These are phyloP conservation scores for Scaptomyza graminum DNA, from an alignment of 1,140 invertebrate genomes.

Conservation along the genomic window DNA sequence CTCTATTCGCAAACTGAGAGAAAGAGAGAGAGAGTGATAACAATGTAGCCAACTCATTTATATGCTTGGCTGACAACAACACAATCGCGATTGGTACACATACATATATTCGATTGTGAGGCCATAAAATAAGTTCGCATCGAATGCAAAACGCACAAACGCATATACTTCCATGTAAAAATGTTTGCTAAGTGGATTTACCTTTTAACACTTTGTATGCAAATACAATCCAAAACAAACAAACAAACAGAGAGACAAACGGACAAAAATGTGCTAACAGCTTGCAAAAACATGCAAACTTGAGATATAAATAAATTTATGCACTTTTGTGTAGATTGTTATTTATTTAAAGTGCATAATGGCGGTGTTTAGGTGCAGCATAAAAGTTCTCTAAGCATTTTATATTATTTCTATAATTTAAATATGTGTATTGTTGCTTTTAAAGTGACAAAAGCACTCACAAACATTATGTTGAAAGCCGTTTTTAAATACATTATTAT, in stretches of 20 bases:
- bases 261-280: slow-evolving; percentile 10
- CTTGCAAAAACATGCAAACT: neutral
- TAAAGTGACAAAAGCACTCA: neutral
- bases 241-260: neutral
- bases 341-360: too few relatives aligned
- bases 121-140: slow-evolving; percentile 16
- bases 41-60: slow-evolving; percentile 24
- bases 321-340: too few relatives aligned
- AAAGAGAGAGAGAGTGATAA: neutral
- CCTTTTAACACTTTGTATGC: slow-evolving; percentile 27
- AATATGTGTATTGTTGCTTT: neutral
- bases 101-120: neutral
- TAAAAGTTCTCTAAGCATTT: too few relatives aligned
- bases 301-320: too few relatives aligned
- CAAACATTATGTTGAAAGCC: neutral
- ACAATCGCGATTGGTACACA: slow-evolving; percentile 5
- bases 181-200: slow-evolving; percentile 10
- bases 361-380: too few relatives aligned
- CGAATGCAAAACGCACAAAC: neutral
- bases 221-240: neutral
- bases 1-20: too few relatives aligned
- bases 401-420: too few relatives aligned
- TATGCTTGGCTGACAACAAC: slow-evolving; percentile 5
- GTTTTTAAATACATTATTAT: neutral
- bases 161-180: slow-evolving; percentile 1